Evolutionary conservation across 1,140 invertebrate species (phyloP).

Genomic region (Scaptodrosophila lebanonensis): DNA sequence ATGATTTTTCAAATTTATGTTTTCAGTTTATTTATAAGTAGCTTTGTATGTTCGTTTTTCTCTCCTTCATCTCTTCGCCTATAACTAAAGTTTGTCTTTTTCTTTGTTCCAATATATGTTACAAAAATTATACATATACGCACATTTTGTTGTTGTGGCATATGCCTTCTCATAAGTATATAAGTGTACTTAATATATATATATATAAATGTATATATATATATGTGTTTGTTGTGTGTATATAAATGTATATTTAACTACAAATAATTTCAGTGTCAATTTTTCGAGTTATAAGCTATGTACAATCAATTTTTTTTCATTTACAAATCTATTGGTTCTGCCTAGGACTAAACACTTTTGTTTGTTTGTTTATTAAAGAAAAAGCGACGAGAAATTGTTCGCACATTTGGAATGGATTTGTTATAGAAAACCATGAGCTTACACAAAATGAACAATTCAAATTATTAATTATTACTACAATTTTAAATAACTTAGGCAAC

Average conservation of each 20-base stretch:
- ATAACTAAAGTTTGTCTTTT: slow-evolving; percentile 34
- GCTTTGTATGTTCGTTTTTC: slow-evolving; percentile 19
- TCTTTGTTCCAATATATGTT: slow-evolving; percentile 35
- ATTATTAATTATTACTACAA: slow-evolving; percentile 38
- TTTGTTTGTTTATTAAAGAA: slow-evolving; percentile 1
- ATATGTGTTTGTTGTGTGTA: slow-evolving; percentile 20
- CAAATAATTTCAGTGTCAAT: slow-evolving; percentile 28
- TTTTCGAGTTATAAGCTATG: slow-evolving; percentile 47
- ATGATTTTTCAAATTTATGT: slow-evolving; percentile 24
- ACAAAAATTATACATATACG: too few relatives aligned
- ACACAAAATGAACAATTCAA: slow-evolving; percentile 38
- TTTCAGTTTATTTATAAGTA: slow-evolving; percentile 32
- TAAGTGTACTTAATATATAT: slow-evolving; percentile 31
- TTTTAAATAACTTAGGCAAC: slow-evolving; percentile 60
- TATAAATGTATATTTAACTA: slow-evolving; percentile 28
- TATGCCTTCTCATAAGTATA: slow-evolving; percentile 22
- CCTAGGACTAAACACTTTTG: slow-evolving; percentile 42
- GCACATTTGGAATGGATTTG: slow-evolving; percentile 6
- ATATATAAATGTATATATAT: slow-evolving; percentile 46
- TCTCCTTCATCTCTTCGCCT: slow-evolving; percentile 29
- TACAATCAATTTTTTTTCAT: slow-evolving; percentile 46
- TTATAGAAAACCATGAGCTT: slow-evolving; percentile 31
- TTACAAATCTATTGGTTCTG: slow-evolving; percentile 63
- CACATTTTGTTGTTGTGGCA: too few relatives aligned
- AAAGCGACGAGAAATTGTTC: slow-evolving; percentile 14